Evolutionary conservation across 2,797 vertebrate species (phyloP).

Genomic region (Rhynchotus rufescens): DNA sequence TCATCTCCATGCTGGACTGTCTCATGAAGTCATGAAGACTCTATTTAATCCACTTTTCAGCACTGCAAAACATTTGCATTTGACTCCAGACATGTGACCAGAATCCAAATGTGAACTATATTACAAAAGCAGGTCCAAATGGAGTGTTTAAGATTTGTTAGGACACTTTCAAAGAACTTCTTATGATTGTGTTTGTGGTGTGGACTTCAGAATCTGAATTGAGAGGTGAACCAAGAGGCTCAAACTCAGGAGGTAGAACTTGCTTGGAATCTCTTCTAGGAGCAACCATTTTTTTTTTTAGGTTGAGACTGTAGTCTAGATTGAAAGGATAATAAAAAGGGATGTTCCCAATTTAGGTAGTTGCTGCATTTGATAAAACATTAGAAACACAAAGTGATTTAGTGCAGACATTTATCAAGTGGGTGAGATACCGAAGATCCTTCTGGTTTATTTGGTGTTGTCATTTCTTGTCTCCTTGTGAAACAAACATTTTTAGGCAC

Average conservation of each 20-base stretch:
- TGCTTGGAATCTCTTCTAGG: neutral
- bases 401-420: slow-evolving; percentile 33
- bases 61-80: neutral
- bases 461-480: slow-evolving; percentile 60
- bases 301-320: neutral
- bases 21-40: neutral
- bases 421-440: slow-evolving; percentile 57
- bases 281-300: neutral
- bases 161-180: neutral
- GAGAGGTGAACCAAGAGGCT: neutral
- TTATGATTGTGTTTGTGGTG: neutral
- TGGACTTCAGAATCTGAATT: neutral
- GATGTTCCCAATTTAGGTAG: neutral
- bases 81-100: neutral
- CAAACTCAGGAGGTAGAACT: neutral
- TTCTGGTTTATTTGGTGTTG: slow-evolving; percentile 60
- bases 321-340: neutral
- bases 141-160: neutral
- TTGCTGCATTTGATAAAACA: neutral
- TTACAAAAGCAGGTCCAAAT: neutral
- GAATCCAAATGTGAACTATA: neutral
- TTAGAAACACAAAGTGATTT: slow-evolving; percentile 23
- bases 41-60: neutral
- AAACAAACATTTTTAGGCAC: slow-evolving; percentile 68
- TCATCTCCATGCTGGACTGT: neutral